phyloP scores from a whole-genome alignment of 1,140 invertebrate species.

The Ephestia elutella region DNA sequence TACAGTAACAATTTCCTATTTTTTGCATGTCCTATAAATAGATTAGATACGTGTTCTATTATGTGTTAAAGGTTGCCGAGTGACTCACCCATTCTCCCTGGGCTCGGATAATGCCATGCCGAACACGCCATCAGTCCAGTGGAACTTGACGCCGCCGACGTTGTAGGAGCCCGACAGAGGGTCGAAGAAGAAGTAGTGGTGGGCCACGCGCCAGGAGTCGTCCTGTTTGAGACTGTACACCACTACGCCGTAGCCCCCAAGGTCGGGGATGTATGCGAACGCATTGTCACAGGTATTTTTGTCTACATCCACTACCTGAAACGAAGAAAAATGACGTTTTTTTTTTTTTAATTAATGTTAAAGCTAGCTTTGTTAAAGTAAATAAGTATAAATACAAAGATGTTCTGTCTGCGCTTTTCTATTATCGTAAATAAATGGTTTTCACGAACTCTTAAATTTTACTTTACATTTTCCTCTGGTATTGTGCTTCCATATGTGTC shows the following conservation, averaged over 20 bases:
- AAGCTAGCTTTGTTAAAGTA: too few relatives aligned
- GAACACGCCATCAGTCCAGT: slow-evolving; percentile 86
- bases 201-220: slow-evolving; percentile 83
- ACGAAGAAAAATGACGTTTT: neutral
- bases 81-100: slow-evolving; percentile 70
- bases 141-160: slow-evolving; percentile 82
- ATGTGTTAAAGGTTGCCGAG: slow-evolving; percentile 18
- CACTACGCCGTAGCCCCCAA: slow-evolving; percentile 82
- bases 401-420: too few relatives aligned
- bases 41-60: slow-evolving; percentile 10
- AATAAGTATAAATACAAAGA: too few relatives aligned
- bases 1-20: neutral
- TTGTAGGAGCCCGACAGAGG: slow-evolving; percentile 82
- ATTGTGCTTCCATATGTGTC: too few relatives aligned
- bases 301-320: slow-evolving; percentile 79
- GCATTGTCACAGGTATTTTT: slow-evolving; percentile 81
- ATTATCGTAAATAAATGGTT: too few relatives aligned
- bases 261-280: slow-evolving; percentile 83
- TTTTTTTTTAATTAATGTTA: neutral
- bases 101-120: slow-evolving; percentile 78
- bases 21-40: neutral
- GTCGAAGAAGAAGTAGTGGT: slow-evolving; percentile 89
- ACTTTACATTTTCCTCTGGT: too few relatives aligned
- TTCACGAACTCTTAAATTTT: too few relatives aligned
- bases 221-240: slow-evolving; percentile 84